These are phyloP conservation scores for Hydrolagus affinis DNA, from an alignment of 2,113 vertebrate genomes.

Conservation along the genomic window DNA sequence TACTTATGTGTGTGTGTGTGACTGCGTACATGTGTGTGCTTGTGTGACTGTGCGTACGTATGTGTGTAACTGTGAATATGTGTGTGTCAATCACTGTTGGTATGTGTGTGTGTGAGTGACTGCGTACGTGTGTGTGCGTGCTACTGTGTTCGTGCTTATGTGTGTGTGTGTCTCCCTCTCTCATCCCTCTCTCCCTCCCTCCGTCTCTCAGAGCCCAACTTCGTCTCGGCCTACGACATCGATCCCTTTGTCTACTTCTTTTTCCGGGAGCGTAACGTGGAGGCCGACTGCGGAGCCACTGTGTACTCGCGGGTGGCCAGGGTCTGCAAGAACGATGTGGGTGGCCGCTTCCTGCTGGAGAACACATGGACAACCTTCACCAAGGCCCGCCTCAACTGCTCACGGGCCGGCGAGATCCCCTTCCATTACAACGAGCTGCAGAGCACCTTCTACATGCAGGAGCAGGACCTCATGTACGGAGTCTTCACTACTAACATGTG, in stretches of 20 bases:
- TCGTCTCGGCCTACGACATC: conserved; percentile 77
- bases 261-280: conserved; percentile 74
- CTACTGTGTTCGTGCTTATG: background rate
- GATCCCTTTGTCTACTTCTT: conserved; percentile 81
- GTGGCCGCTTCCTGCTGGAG: conserved; percentile 77
- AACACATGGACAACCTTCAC: conserved; percentile 85
- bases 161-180: background rate
- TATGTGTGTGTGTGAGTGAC: background rate
- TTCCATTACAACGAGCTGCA: conserved; percentile 84
- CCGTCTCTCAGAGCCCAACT: conserved; percentile 68
- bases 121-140: background rate
- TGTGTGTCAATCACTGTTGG: too few relatives aligned
- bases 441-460: conserved; percentile 77
- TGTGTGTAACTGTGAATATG: too few relatives aligned
- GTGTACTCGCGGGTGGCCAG: conserved; percentile 79
- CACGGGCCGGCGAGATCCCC: conserved; percentile 75
- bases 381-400: conserved; percentile 80
- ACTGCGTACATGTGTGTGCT: too few relatives aligned
- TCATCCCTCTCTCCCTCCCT: background rate
- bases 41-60: too few relatives aligned
- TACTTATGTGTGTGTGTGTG: too few relatives aligned
- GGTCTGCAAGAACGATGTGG: conserved; percentile 78
- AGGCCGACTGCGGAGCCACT: conserved; percentile 75
- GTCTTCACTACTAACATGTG: conserved; percentile 84
- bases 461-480: conserved; percentile 79